Evolutionary conservation across 2,797 vertebrate genomes (phyloP).

Genomic region (Schizothorax lantsangensis): DNA sequence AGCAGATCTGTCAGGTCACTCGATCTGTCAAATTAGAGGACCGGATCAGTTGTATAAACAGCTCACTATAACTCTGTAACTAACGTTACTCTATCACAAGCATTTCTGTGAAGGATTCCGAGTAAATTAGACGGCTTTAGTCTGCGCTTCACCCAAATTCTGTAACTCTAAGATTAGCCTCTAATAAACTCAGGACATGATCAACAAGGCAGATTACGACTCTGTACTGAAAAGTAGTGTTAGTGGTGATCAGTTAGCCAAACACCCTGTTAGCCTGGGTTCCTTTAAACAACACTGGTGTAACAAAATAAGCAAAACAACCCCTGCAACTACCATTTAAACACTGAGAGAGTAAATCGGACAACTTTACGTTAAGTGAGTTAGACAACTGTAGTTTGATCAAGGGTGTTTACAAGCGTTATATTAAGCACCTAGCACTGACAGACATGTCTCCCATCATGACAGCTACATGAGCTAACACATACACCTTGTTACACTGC

Average conservation of each 20-base stretch:
- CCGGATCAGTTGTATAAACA: background rate
- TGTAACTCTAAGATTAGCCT: background rate
- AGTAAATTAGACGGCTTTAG: background rate
- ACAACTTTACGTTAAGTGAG: background rate
- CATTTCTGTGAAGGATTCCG: background rate
- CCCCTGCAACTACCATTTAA: background rate
- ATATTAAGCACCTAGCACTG: conserved; percentile 10
- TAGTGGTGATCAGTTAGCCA: conserved; percentile 1
- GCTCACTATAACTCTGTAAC: background rate
- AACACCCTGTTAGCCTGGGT: background rate
- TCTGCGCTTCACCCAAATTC: background rate
- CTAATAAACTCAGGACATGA: background rate
- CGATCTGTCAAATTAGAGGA: background rate
- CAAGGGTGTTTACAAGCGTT: background rate
- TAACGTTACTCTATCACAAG: background rate
- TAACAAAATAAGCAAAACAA: background rate
- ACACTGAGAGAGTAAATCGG: background rate
- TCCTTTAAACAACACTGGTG: background rate
- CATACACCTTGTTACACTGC: background rate
- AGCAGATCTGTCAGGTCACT: background rate
- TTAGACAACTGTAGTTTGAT: background rate
- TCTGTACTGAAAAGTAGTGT: background rate
- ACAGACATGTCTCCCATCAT: conserved; percentile 22
- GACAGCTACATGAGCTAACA: conserved; percentile 45
- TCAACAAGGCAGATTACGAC: background rate